phyloP scores from a whole-genome alignment of 2,797 vertebrate species.

The Nothura maculosa region DNA sequence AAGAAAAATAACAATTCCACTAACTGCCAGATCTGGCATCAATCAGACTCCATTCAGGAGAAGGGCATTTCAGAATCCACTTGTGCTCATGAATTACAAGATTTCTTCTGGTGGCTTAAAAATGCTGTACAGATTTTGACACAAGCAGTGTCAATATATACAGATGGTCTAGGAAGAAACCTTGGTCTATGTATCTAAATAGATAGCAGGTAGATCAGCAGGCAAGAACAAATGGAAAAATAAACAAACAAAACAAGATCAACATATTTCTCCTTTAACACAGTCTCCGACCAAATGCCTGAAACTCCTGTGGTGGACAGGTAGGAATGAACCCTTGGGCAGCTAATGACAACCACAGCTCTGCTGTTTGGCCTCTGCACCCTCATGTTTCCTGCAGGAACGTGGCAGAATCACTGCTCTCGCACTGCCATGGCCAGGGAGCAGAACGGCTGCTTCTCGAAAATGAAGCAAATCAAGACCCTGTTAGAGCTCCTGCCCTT shows the following conservation, averaged over 20 bases:
- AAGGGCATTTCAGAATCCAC: background rate
- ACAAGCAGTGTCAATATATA: background rate
- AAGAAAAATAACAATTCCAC: background rate
- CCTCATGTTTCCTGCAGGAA: background rate
- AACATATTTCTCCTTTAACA: background rate
- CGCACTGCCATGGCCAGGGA: background rate
- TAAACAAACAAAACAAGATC: background rate
- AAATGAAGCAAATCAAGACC: background rate
- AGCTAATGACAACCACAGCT: background rate
- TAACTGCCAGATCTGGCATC: background rate
- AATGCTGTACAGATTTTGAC: background rate
- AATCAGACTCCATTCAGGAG: background rate
- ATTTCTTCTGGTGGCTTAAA: constrained; percentile 21
- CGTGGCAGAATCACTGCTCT: background rate
- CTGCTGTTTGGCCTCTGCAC: background rate
- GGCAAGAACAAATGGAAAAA: background rate
- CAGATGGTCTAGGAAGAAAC: background rate
- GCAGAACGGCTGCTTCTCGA: background rate
- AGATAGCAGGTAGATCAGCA: background rate
- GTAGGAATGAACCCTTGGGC: background rate
- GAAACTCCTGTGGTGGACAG: background rate
- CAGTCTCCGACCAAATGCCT: background rate
- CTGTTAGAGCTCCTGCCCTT: background rate
- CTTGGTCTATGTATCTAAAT: background rate
- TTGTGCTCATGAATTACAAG: background rate